These are phyloP conservation scores for Brachypalpus laphriformis DNA, from an alignment of 2,888 invertebrate species.

Conservation along the genomic window DNA sequence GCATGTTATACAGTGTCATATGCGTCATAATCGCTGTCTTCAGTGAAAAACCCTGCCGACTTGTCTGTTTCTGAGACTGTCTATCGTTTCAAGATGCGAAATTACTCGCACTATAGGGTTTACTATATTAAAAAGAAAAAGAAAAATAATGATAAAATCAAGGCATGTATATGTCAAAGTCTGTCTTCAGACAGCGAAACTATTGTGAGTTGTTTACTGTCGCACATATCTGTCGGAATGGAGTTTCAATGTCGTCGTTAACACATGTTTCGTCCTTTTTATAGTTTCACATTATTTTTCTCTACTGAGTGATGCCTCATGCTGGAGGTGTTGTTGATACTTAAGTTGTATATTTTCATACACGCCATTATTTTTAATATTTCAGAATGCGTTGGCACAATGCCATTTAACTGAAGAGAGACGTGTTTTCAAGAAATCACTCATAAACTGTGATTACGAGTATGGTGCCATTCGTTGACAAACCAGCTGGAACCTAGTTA, in stretches of 20 bases:
- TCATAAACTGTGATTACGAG: neutral
- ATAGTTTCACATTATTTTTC: slow-evolving; percentile 12
- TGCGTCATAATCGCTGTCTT: neutral
- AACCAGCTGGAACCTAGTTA: too few relatives aligned
- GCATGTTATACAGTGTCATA: slow-evolving; percentile 15
- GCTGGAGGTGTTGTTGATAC: slow-evolving; percentile 29
- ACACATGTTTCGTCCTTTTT: slow-evolving; percentile 20
- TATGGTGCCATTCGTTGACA: neutral
- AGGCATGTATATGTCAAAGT: slow-evolving; percentile 1
- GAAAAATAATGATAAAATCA: neutral
- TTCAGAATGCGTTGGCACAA: slow-evolving; percentile 3
- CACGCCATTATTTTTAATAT: neutral
- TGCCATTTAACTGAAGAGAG: slow-evolving; percentile 25
- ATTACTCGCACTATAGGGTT: neutral
- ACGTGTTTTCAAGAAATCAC: neutral
- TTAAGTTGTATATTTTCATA: slow-evolving; percentile 1
- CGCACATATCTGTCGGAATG: slow-evolving; percentile 17
- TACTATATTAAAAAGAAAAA: neutral
- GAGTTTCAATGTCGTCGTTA: slow-evolving; percentile 48
- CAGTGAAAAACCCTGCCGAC: neutral
- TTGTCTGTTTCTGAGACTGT: slow-evolving; percentile 16
- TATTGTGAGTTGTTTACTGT: slow-evolving; percentile 25
- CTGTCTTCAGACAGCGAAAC: slow-evolving; percentile 1
- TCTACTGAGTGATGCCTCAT: slow-evolving; percentile 16
- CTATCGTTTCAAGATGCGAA: slow-evolving; percentile 1